Base-by-base conservation (phyloP, 2,888 invertebrate genomes). In the Anthoptus insignis region DNA sequence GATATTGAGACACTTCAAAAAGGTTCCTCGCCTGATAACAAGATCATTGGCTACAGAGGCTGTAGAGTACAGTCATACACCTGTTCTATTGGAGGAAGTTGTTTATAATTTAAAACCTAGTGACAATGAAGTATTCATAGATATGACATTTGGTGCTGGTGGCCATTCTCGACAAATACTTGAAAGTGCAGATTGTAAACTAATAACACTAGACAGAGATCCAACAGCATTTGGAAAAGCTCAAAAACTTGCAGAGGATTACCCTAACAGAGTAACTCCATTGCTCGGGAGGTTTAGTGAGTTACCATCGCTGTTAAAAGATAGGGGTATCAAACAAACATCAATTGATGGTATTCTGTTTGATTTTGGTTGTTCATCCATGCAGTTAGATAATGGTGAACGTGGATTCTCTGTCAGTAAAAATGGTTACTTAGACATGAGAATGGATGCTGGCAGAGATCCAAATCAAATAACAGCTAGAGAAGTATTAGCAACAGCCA, bases 101-200 rank as follows among this genome's bases (percentile, higher is more conserved):
- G 80, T 97, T 52, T 88, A 95, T 64, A 95, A 95, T 80, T 84
- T 98, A 54, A 94, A 96, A 71, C 96, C 96, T 0, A 82, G 88
- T 68, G 84, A 94, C 45, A 89, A 94, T 66, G 95, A 97, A 86
- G 88, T 94, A 6, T 95, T 97, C 73, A 91, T 99, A 69, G 99
- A 99, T 81, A 98, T 99, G 98, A 99, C 99, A 13, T 99, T 99
- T 92, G 99, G 99, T 27, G 97, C 97, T 21, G 99, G 99, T 7
- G 99, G 99, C 0, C 99, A 99, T 81, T 95, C 97, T 9, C 94
- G 92, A 73, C 94, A 94, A 79, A 94, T 99, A 73, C 91, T 99
- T 52, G 94, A 97, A 78, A 81, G 93, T 27, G 93, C 95, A 11
- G 90, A 96, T 37, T 93, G 97, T 16, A 96, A 93, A 81, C 90